A percentile compares a stretch with the other conserved stretches of the same genome.
phyloP scores from a whole-genome alignment of 92 coral and sea anemone species.

The Bergia puertoricense region DNA sequence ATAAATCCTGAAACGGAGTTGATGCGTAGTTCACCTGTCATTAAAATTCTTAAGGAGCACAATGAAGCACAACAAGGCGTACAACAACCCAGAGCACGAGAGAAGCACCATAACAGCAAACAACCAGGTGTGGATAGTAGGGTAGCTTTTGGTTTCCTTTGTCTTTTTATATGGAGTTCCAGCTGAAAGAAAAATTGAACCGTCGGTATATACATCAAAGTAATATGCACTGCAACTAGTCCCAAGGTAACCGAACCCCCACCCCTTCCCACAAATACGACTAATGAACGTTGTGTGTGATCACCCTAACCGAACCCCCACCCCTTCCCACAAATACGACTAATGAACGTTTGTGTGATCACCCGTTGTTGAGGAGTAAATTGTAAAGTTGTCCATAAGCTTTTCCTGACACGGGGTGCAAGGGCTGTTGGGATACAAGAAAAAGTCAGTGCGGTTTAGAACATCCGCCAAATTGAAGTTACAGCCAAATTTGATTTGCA shows the following conservation, averaged over 20 bases:
- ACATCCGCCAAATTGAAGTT: too few species aligned
- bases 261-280: not conserved
- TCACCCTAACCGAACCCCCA: too few species aligned
- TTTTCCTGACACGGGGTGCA: too few species aligned
- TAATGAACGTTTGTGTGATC: too few species aligned
- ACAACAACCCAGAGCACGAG: conserved; percentile 74
- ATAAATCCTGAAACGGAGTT: not conserved
- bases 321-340: too few species aligned
- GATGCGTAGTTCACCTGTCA: conserved; percentile 30
- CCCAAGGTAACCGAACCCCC: too few species aligned
- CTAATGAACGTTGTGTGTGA: not conserved
- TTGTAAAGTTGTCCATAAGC: too few species aligned
- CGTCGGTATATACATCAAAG: not conserved
- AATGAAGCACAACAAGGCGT: conserved; percentile 74
- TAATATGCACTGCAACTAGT: too few species aligned
- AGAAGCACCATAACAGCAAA: conserved; percentile 62
- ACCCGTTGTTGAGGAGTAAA: too few species aligned
- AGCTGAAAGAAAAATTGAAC: conserved; percentile 46
- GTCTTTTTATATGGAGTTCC: conserved; percentile 81
- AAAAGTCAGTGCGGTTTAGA: too few species aligned
- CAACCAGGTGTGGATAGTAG: conserved; percentile 65
- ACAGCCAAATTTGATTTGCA: too few species aligned
- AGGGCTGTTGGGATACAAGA: too few species aligned
- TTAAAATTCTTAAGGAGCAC: conserved; percentile 57
- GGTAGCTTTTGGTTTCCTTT: conserved; percentile 53